Base-by-base conservation (phyloP, 2,888 invertebrate genomes). In the Macrostomum cliftonense region DNA sequence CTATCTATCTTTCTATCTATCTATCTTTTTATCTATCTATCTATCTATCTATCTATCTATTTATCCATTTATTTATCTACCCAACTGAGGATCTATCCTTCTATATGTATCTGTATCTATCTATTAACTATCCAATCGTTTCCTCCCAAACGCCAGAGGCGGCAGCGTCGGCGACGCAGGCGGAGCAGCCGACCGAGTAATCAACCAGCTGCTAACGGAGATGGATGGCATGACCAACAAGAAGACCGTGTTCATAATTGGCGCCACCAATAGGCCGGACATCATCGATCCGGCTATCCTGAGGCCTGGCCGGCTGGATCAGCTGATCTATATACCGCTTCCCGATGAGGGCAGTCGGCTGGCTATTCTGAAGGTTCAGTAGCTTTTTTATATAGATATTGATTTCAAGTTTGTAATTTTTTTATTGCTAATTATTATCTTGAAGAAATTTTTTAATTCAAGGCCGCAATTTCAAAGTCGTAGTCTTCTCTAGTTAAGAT, bases 211-310 rank as follows among this genome's bases (percentile, higher is more conserved):
- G 64, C 77, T 97, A 50, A 97, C 97, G 1, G 97, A 97, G 76
- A 97, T 97, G 97, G 97, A 97, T 71, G 97, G 97, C 63, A 97
- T 97, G 95, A 89, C 89, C 38, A 85, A 91, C 36, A 97, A 97
- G 77, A 97, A 97, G 74, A 97, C 97, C 70, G 97, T 97, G 19
- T 99, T 99, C 71, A 97, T 97, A 59, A 97, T 97, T 69, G 97
- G 97, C 68, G 82, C 85, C 57, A 88, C 88, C 54, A 88, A 87
- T 74, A 77, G 85, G 70, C 75, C 78, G 57, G 97, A 97, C 70
- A 97, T 97, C 64, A 97, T 99, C 71, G 97, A 97, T 77, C 87
- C 95, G 51, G 97, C 97, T 51, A 95, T 97, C 68, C 77, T 97
- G 57, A 82, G 97, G 69, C 97, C 97, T 20, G 97, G 97, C 19